These are phyloP conservation scores for Ichneumon xanthorius DNA, from an alignment of 2,888 invertebrate species.

Conservation along the genomic window DNA sequence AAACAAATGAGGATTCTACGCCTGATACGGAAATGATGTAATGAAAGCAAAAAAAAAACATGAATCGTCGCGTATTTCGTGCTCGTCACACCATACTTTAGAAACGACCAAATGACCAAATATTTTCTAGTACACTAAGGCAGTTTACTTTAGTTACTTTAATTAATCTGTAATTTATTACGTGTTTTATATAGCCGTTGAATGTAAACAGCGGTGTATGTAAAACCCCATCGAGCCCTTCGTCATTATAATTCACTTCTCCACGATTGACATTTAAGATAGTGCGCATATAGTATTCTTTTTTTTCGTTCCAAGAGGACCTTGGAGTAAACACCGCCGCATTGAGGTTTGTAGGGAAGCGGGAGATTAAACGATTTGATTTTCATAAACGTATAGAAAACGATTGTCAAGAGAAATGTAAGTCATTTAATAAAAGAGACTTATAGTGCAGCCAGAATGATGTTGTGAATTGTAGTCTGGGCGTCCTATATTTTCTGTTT, in stretches of 20 bases:
- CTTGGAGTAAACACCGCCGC: slow-evolving; percentile 25
- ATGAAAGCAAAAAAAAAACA: slow-evolving; percentile 18
- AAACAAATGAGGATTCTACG: background rate
- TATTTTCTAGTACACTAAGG: slow-evolving; percentile 81
- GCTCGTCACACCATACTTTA: slow-evolving; percentile 54
- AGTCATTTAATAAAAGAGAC: slow-evolving; percentile 45
- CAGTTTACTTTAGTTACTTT: slow-evolving; percentile 69
- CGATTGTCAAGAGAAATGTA: slow-evolving; percentile 52
- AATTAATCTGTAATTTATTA: slow-evolving; percentile 71
- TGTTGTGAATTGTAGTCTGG: background rate
- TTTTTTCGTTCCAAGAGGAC: slow-evolving; percentile 46
- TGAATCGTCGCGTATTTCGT: slow-evolving; percentile 45
- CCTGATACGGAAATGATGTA: slow-evolving; percentile 24
- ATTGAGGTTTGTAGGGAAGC: slow-evolving; percentile 37
- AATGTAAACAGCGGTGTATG: slow-evolving; percentile 49
- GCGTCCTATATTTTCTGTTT: background rate
- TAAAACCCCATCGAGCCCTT: slow-evolving; percentile 20
- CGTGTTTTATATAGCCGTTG: slow-evolving; percentile 57
- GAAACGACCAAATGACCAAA: slow-evolving; percentile 82
- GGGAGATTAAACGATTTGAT: slow-evolving; percentile 38
- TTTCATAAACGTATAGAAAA: slow-evolving; percentile 39
- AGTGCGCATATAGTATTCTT: slow-evolving; percentile 44
- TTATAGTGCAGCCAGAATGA: slow-evolving; percentile 30
- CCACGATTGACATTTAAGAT: slow-evolving; percentile 32
- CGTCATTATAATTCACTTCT: slow-evolving; percentile 45